Conservation (phyloP, 1,140 invertebrate genomes). For the Drosophila carrolli region DNA sequence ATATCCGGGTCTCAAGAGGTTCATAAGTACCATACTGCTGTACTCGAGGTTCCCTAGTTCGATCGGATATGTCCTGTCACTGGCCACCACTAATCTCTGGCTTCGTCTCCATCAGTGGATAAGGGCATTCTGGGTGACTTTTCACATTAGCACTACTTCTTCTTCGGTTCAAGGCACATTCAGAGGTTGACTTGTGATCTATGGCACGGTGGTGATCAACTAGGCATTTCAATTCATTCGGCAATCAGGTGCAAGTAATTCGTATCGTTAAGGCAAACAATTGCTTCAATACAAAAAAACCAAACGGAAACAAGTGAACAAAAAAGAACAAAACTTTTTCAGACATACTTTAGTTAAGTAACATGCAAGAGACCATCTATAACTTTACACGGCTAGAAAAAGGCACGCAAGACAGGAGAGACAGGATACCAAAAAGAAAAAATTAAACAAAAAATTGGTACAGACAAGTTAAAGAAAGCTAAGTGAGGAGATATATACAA, state of each 20-base stretch:
- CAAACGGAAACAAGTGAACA: constrained; percentile 8
- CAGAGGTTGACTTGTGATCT: constrained; percentile 36
- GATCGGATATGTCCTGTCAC: constrained; percentile 6
- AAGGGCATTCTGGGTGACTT: constrained; percentile 17
- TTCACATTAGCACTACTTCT: constrained; percentile 21
- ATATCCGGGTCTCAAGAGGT: constrained; percentile 4
- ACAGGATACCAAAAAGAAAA: constrained; percentile 36
- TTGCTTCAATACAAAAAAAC: constrained; percentile 26
- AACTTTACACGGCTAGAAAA: constrained; percentile 66
- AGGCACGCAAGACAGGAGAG: constrained; percentile 71
- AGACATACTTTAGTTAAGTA: constrained; percentile 35
- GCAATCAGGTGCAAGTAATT: constrained; percentile 73
- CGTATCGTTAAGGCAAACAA: constrained; percentile 63
- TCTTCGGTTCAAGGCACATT: constrained; percentile 35
- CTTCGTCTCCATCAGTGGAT: constrained; percentile 10
- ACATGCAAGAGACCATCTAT: constrained; percentile 78
- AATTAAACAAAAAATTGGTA: constrained; percentile 6
- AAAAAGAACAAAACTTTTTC: constrained; percentile 9
- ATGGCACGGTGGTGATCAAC: constrained; percentile 58
- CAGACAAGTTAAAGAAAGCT: constrained; percentile 34
- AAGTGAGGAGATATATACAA: constrained; percentile 38
- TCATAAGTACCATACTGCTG: constrained; percentile 13
- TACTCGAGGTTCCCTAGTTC: constrained; percentile 22
- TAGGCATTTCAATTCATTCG: constrained; percentile 74
- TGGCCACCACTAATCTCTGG: constrained; percentile 9